These are phyloP conservation scores for Deroptyus accipitrinus DNA, from an alignment of 2,113 vertebrate genomes.

Conservation along the genomic window DNA sequence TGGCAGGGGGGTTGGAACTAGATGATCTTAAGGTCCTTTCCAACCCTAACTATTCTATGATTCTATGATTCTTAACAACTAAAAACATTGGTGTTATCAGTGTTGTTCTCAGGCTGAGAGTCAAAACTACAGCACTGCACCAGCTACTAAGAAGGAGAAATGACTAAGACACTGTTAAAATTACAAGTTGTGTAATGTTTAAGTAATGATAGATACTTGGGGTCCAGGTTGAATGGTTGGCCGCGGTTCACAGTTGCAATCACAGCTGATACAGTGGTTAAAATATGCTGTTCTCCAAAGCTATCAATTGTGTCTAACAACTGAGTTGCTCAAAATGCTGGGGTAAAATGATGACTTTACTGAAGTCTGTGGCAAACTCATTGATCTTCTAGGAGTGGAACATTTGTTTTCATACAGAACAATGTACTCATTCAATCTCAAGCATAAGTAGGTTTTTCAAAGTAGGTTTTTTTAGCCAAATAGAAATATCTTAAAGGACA, in stretches of 20 bases:
- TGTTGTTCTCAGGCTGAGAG: too few relatives aligned
- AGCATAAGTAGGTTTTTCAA: neutral
- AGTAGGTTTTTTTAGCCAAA: neutral
- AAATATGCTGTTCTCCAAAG: neutral
- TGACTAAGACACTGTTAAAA: conserved; percentile 8
- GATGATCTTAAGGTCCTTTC: too few relatives aligned
- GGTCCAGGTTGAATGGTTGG: neutral
- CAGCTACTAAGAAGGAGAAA: too few relatives aligned
- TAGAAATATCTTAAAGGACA: neutral
- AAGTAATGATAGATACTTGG: neutral
- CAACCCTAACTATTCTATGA: too few relatives aligned
- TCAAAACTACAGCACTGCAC: too few relatives aligned
- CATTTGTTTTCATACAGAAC: neutral
- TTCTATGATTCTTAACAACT: too few relatives aligned
- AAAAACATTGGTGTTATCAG: too few relatives aligned
- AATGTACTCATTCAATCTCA: neutral
- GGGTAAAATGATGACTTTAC: neutral
- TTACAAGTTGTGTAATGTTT: neutral
- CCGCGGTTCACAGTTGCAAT: neutral
- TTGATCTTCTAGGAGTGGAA: neutral
- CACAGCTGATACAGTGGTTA: neutral
- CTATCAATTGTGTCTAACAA: neutral
- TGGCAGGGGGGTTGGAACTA: too few relatives aligned
- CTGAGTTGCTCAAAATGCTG: neutral
- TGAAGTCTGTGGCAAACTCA: neutral